Base-by-base conservation (phyloP, 1,140 invertebrate species). In the Pseudobourletiella spinata region DNA sequence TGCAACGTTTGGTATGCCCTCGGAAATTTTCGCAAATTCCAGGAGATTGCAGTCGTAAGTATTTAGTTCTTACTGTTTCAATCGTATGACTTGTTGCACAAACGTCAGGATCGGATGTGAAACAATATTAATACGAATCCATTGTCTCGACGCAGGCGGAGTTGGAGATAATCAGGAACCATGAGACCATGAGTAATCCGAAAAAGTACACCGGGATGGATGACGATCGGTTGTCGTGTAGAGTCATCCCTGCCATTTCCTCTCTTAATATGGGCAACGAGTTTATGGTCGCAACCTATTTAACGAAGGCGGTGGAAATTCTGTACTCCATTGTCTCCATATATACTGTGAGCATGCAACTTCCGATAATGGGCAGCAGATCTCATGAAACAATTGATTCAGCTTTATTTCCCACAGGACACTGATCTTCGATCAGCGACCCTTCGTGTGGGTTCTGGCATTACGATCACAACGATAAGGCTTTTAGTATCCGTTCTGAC, bases 221-320 rank as follows among this genome's bases (percentile, higher is more conserved):
- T 30, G 50, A 54, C 16, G 50, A 54, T 54, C 14, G 15, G 15
- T 22, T 6, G 30, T 28, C 6, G 3, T n/a, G 29, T 8, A 8
- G 55, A 14, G 39, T 57, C 16, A 42, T 57, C 42, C 55, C 55
- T 6, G 55, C 55, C 16, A 42, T 57, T 15, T 39, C 55, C 6
- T 15, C 29, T 4, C 4, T 57, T 6, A 57, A 18, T 18, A 50
- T 57, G n/a, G 14, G 22, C 4, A 22, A 57, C 15, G 55, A 57
- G 22, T 8, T 3, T 4, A 8, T 26, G 8, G 55, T 57, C 15
- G 35, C 35, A 11, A 14, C 11, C 16, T 11, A 39, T 35, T 57
- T 57, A 16, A 15, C 26, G 4, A 43, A 39, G 26, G 28, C n/a
- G 3, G 24, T 57, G 8, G 39, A 57, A n/a, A 57, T 42, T 15